Conservation (phyloP, 2,888 invertebrate species). For the Melanophora roralis region DNA sequence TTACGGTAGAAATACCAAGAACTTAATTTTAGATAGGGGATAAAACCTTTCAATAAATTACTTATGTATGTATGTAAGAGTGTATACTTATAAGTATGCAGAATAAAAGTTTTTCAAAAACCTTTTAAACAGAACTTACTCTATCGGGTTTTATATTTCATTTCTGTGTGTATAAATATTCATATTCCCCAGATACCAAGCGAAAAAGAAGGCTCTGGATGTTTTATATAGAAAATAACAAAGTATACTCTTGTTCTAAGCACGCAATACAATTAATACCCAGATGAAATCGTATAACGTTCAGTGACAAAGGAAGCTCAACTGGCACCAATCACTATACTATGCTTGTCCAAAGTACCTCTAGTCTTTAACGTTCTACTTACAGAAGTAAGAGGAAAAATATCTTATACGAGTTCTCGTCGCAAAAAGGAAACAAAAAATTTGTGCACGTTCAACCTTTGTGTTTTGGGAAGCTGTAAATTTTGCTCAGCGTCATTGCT, state of each 20-base stretch:
- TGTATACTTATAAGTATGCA: background rate
- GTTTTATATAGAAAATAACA: conserved; percentile 29
- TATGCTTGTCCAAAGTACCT: conserved; percentile 11
- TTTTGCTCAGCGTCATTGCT: conserved; percentile 39
- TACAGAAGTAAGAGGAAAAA: background rate
- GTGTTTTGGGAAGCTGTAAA: conserved; percentile 39
- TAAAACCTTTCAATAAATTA: conserved; percentile 39
- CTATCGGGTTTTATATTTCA: conserved; percentile 41
- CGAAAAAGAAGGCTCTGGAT: conserved; percentile 33
- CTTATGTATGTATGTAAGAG: conserved; percentile 21
- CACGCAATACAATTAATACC: conserved; percentile 41
- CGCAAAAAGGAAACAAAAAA: conserved; percentile 8
- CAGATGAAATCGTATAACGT: conserved; percentile 44
- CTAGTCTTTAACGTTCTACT: conserved; percentile 28
- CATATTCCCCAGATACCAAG: conserved; percentile 41
- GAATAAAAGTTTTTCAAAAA: conserved; percentile 24
- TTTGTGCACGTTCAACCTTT: conserved; percentile 37
- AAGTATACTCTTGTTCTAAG: conserved; percentile 16
- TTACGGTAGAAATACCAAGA: conserved; percentile 10
- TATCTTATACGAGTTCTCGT: conserved; percentile 20
- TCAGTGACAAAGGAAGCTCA: conserved; percentile 29
- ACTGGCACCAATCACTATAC: conserved; percentile 1
- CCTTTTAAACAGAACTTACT: conserved; percentile 18
- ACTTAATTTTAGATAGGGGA: conserved; percentile 10
- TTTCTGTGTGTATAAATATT: background rate